Base-by-base conservation (phyloP, 2,888 invertebrate species). In the Euzophera pinguis region DNA sequence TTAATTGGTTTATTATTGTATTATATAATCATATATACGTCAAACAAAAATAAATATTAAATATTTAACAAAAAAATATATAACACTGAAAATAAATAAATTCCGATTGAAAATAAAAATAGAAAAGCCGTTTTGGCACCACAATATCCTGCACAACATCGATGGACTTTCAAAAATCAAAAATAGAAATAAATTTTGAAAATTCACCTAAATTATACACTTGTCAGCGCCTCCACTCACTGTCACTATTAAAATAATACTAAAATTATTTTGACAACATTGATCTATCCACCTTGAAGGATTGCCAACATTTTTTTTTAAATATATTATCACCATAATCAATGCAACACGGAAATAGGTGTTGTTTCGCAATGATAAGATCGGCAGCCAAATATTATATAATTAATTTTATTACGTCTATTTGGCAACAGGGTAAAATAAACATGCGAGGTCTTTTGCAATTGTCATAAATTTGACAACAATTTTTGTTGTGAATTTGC, bases 121-220 rank as follows among this genome's bases (percentile, higher is more conserved):
- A 22, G 22, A 22, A n/a, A n/a, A n/a, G n/a, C n/a, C n/a, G n/a
- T n/a, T n/a, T n/a, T n/a, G n/a, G n/a, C n/a, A n/a, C n/a, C n/a
- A n/a, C n/a, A n/a, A n/a, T n/a, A n/a, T n/a, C n/a, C n/a, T n/a
- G n/a, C n/a, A n/a, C n/a, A n/a, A n/a, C n/a, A n/a, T n/a, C n/a
- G n/a, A n/a, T n/a, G n/a, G n/a, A n/a, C n/a, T n/a, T n/a, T n/a
- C n/a, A n/a, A n/a, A n/a, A n/a, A n/a, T n/a, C n/a, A n/a, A n/a
- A n/a, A n/a, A n/a, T n/a, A 22, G 22, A 22, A 22, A 22, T 22
- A 22, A 22, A 22, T 22, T 22, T 32, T 6, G 8, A 32, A 9
- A 32, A 55, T 50, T 54, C 39, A 54, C 53, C 52, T 39, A 22
- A 52, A 47, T 47, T n/a, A 39, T 8, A 12, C 38, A 49, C 49